Evolutionary conservation across 2,113 vertebrate species (phyloP), one percentile per base, ranked within the genome.

Genomic region (Hippolais icterina): DNA sequence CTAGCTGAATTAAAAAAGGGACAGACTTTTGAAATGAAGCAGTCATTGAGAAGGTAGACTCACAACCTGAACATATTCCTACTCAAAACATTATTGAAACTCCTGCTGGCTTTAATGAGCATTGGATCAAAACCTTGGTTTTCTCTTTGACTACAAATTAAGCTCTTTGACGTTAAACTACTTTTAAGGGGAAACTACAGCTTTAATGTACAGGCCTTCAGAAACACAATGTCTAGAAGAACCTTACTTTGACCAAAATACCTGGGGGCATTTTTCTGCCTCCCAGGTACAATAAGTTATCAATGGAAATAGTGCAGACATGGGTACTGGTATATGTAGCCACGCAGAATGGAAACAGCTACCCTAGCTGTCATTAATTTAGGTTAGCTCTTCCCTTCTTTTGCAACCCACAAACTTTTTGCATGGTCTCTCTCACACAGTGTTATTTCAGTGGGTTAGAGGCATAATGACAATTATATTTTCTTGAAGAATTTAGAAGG

Each of bases 41-140:
- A 92, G 71, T 75, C 77, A 10, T 79, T 74, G 79, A 61, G 50
- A 96, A 89, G 37, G 61, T 56, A 87, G 64, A 94, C 69, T 92
- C 52, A 54, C 27, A 88, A 56, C 35, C 71, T 83, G 41, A 93
- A 89, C 33, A 17, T 86, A n/a, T 49, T 94, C 75, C 35, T 60
- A 12, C 86, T 93, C 42, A 90, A 74, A 90, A 86, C 1, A 4
- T 27, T 81, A 75, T 64, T 33, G 68, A 88, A 96, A 78, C 10
- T 92, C 88, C 79, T 74, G 76, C 79, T 90, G 86, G 52, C 79
- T 96, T 96, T 95, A 96, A 90, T 75, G 90, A 96, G 75, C 59
- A 46, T 19, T 24, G 66, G 71, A 87, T 86, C 88, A 86, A 69
- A 95, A 86, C 75, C 68, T 87, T 81, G 57, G 12, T 68, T 96